Evolutionary conservation across 2,888 invertebrate species (phyloP).

Genomic region (Heliconius sara): DNA sequence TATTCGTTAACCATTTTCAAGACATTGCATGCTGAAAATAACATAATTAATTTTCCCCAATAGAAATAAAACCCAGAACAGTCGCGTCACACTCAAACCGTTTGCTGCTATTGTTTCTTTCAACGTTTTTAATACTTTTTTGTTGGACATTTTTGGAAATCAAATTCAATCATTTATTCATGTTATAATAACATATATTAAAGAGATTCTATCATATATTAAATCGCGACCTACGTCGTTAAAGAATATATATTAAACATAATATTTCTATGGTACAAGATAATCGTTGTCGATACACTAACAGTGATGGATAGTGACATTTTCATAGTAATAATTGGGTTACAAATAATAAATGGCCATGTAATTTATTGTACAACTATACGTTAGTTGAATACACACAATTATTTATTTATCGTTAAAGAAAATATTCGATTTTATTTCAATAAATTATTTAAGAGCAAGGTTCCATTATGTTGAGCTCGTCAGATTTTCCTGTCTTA

Average conservation of each 20-base stretch:
- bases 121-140: no score
- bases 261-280: slow-evolving; percentile 4
- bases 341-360: slow-evolving; percentile 17
- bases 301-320: slow-evolving; percentile 29
- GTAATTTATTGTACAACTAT: neutral
- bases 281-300: slow-evolving; percentile 1
- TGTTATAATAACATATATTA: neutral
- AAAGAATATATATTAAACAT: neutral
- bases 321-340: slow-evolving; percentile 27
- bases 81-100: no score
- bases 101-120: no score
- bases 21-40: no score
- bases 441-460: no score
- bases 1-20: no score
- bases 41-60: no score
- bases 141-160: neutral
- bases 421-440: neutral
- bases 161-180: neutral
- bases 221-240: neutral
- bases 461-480: no score
- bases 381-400: neutral
- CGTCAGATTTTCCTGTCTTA: no score
- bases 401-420: neutral
- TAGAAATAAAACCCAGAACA: no score
- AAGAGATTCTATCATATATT: neutral